A percentile compares a stretch with the other conserved stretches of the same genome.
Conservation (phyloP, 2,888 invertebrate species). For the Tillus elongatus region DNA sequence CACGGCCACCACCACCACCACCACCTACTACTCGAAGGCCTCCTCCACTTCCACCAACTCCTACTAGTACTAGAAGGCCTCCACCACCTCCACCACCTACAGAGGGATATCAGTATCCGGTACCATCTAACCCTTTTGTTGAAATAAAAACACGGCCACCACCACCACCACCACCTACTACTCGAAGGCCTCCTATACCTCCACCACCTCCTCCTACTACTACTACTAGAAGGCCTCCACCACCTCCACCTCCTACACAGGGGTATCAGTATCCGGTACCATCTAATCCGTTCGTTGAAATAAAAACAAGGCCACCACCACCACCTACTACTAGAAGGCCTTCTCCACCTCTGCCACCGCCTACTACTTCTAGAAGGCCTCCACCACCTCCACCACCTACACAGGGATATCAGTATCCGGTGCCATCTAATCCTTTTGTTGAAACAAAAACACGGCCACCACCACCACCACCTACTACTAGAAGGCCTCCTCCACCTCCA, state of each 20-base stretch:
- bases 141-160: not conserved
- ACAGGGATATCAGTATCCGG: conserved; percentile 10
- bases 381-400: conserved; percentile 1
- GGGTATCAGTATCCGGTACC: not conserved
- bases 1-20: not conserved
- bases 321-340: not conserved
- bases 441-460: conserved; percentile 1
- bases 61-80: conserved; percentile 1
- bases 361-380: conserved; percentile 1
- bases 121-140: not conserved
- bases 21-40: conserved; percentile 4
- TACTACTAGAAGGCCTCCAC: no score
- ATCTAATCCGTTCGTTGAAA: not conserved
- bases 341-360: no score
- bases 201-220: not conserved
- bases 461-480: not conserved
- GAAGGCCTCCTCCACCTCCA: not conserved
- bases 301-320: not conserved
- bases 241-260: not conserved
- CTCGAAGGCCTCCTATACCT: no score
- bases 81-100: conserved; percentile 1
- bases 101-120: not conserved
- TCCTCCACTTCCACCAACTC: not conserved
- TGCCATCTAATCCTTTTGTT: conserved; percentile 10
- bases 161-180: not conserved